Conservation (phyloP, 2,888 invertebrate species). For the Drosophila sordidapex region DNA sequence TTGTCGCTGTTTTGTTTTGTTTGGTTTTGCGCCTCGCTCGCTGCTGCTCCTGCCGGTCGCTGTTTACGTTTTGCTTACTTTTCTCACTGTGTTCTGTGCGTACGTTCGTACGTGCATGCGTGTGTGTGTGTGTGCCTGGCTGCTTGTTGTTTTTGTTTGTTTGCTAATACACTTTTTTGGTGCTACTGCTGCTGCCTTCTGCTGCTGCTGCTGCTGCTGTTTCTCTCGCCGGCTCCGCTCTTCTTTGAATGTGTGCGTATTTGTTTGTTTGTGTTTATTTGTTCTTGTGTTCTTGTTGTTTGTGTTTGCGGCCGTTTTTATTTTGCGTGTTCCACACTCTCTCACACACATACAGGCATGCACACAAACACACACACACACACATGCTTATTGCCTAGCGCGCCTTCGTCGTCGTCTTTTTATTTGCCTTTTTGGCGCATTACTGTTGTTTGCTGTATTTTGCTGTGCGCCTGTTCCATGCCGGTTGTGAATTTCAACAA, state of each 20-base stretch:
- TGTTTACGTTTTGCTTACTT: slow-evolving; percentile 58
- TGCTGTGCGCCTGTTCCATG: slow-evolving; percentile 75
- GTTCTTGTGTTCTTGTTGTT: slow-evolving; percentile 63
- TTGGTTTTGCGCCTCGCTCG: slow-evolving; percentile 47
- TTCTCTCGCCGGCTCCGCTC: slow-evolving; percentile 38
- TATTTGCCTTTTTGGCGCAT: slow-evolving; percentile 44
- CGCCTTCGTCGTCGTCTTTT: slow-evolving; percentile 45
- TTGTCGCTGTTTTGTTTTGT: slow-evolving; percentile 46
- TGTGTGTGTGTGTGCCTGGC: slow-evolving; percentile 26
- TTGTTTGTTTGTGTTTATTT: slow-evolving; percentile 46
- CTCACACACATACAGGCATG: slow-evolving; percentile 23
- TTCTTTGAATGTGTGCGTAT: slow-evolving; percentile 24
- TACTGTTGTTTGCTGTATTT: slow-evolving; percentile 36
- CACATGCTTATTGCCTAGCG: slow-evolving; percentile 28
- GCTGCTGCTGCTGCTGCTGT: slow-evolving; percentile 24
- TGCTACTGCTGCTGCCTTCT: slow-evolving; percentile 31
- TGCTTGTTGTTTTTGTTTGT: slow-evolving; percentile 57
- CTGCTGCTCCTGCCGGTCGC: slow-evolving; percentile 40
- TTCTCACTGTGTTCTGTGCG: slow-evolving; percentile 13
- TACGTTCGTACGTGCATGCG: slow-evolving; percentile 3
- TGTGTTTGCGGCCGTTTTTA: slow-evolving; percentile 73
- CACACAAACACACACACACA: slow-evolving; percentile 21
- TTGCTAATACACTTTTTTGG: slow-evolving; percentile 63
- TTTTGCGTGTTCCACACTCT: slow-evolving; percentile 55
- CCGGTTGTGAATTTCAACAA: slow-evolving; percentile 79